Base-by-base conservation (phyloP, 2,888 invertebrate species). In the Spicauda simplicius region DNA sequence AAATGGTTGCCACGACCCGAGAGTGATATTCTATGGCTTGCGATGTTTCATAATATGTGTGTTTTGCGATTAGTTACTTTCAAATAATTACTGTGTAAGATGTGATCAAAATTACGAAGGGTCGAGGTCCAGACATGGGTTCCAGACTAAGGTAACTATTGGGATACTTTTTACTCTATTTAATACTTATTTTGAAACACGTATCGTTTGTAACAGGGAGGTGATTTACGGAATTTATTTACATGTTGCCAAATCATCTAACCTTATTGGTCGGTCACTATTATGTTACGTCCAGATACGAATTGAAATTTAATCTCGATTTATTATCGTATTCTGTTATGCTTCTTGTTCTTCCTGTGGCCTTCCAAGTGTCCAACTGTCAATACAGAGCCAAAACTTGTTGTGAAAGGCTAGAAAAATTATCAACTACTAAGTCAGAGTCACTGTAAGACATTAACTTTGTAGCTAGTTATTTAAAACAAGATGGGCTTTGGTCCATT, bases 131-230 rank as follows among this genome's bases (percentile, higher is more conserved):
- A 89, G 88, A 86, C 82, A 91, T 91, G 91, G 91, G 91, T 89
- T 91, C 91, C 86, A 88, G 91, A 87, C 77, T 91, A 81, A 87
- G 91, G 91, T 91, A 87, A 61, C 33, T 19, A n/a, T 37, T 37
- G 18, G 1, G 2, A 18, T 50, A 10, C 8, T 50, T n/a, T 18
- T n/a, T 0, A n/a, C 16, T 18, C 1, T 50, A 25, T 2, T 50
- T 50, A 50, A 18, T 50, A 6, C 6, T n/a, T n/a, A n/a, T 11
- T 45, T 45, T n/a, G n/a, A 48, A 48, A 18, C 10, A 5, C 18
- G 18, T 10, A 3, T 18, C 0, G 50, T n/a, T 6, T 6, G 4
- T 50, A 50, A 10, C 7, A 18, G 10, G n/a, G 5, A 2, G 6
- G 18, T 16, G 7, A 14, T 41, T 16, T 30, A 48, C 48, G 14